Base-by-base conservation (phyloP, 2,888 invertebrate genomes). In the Pristionchus exspectatus region DNA sequence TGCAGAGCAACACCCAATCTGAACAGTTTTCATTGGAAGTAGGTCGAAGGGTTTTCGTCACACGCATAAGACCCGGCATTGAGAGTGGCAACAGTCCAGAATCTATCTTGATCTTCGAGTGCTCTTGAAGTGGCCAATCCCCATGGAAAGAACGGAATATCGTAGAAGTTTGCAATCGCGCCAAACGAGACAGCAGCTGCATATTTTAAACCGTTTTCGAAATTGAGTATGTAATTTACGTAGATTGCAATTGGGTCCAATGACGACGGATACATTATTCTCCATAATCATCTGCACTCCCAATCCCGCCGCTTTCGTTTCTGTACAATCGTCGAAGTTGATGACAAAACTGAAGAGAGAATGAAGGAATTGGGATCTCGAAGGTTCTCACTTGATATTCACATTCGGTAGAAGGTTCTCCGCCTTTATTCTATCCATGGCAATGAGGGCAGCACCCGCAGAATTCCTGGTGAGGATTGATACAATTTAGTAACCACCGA, bases 141-240 rank as follows among this genome's bases (percentile, higher is more conserved):
- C 93, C 93, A 93, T 38, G 91, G 90, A 27, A 92, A 89, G 72
- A 91, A 50, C 18, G 93, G 93, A 21, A 91, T 27, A 69, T 92
- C 90, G 90, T 91, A 92, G 87, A 90, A 92, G 14, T 90, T 91
- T 12, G 91, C 91, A 44, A 93, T 24, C 5, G 91, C 90, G 30
- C 90, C 92, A 21, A 91, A 91, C 4, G 91, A 89, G 14, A 91
- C 30, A 0, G 93, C 92, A 12, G 93, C 93, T 93, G 87, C 81
- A 91, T 91, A 24, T 33, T 72, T 54, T 1, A 18, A 10, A 30
- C 21, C 2, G 7, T 66, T 54, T 27, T 21, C 12, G 24, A 21
- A 66, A 66, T 38, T 12, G n/a, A 38, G 3, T 1, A 30, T 50
- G 33, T 30, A 18, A 21, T 54, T 88, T 12, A 88, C 88, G 74